These are phyloP conservation scores for Hippocampus guttulatus DNA, from an alignment of 2,113 vertebrate species.

Conservation along the genomic window DNA sequence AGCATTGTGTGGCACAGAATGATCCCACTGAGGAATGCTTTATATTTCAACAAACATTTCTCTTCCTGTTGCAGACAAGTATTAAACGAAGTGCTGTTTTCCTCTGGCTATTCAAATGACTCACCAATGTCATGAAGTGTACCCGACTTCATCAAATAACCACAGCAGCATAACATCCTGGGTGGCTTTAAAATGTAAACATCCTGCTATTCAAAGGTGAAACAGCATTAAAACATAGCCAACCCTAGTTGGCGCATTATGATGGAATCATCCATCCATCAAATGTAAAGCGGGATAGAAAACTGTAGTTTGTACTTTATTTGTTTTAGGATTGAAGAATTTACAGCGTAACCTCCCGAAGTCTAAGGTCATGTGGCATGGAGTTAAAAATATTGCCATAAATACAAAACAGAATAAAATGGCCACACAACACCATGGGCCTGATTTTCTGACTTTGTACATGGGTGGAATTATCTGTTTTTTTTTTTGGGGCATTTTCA, in stretches of 20 bases:
- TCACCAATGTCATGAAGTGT: constrained; percentile 30
- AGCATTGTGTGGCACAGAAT: constrained; percentile 5
- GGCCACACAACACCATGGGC: neutral
- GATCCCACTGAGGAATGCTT: constrained; percentile 18
- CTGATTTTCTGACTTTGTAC: neutral
- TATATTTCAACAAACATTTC: constrained; percentile 21
- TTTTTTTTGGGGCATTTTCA: neutral
- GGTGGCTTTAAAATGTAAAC: constrained; percentile 41
- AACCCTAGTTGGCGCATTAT: neutral
- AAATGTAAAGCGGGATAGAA: neutral
- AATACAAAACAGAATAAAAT: neutral
- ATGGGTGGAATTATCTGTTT: too few species aligned
- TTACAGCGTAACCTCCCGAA: neutral
- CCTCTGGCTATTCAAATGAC: constrained; percentile 32
- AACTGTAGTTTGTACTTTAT: neutral
- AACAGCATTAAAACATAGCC: neutral
- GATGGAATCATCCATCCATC: neutral
- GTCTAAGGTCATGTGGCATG: neutral
- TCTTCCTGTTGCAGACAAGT: constrained; percentile 12
- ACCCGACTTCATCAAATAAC: constrained; percentile 27
- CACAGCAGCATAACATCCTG: constrained; percentile 15
- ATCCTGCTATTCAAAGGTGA: constrained; percentile 38
- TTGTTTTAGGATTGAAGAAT: neutral
- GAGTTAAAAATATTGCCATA: neutral
- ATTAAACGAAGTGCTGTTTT: constrained; percentile 21